Evolutionary conservation across 2,113 vertebrate genomes (phyloP).

Genomic region (Bagarius yarrelli): DNA sequence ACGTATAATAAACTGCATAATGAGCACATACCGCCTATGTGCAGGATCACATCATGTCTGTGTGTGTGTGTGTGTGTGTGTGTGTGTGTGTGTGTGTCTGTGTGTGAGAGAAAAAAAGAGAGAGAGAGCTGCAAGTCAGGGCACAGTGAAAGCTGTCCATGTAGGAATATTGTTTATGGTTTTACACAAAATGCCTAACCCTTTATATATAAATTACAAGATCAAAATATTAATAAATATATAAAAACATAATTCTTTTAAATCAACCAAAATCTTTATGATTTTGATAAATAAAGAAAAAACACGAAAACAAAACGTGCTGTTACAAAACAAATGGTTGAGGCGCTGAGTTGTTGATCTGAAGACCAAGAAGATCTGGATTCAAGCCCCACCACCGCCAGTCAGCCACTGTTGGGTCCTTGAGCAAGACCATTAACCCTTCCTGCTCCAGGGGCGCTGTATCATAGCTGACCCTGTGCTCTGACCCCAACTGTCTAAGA

Average conservation of each 20-base stretch:
- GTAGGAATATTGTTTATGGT: background rate
- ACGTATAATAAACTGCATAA: slow-evolving; percentile 31
- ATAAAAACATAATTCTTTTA: background rate
- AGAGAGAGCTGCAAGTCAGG: background rate
- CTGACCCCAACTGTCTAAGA: too few relatives aligned
- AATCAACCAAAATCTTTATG: background rate
- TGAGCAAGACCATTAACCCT: too few relatives aligned
- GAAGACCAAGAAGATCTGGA: too few relatives aligned
- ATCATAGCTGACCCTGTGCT: too few relatives aligned
- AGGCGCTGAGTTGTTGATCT: too few relatives aligned
- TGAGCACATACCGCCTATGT: background rate
- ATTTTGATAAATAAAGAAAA: background rate
- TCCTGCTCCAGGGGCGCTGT: too few relatives aligned
- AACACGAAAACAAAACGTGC: too few relatives aligned
- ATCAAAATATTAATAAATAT: background rate
- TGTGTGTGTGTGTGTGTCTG: background rate
- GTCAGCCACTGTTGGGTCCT: too few relatives aligned
- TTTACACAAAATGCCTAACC: background rate
- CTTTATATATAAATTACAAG: background rate
- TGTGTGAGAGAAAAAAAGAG: background rate
- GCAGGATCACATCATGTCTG: background rate
- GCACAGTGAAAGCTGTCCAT: background rate
- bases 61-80: background rate
- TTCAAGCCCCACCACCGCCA: too few relatives aligned
- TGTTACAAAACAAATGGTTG: background rate